Evolutionary conservation across 2,113 vertebrate genomes (phyloP), one percentile per base, ranked within the genome.

Genomic region (Nesoenas mayeri): DNA sequence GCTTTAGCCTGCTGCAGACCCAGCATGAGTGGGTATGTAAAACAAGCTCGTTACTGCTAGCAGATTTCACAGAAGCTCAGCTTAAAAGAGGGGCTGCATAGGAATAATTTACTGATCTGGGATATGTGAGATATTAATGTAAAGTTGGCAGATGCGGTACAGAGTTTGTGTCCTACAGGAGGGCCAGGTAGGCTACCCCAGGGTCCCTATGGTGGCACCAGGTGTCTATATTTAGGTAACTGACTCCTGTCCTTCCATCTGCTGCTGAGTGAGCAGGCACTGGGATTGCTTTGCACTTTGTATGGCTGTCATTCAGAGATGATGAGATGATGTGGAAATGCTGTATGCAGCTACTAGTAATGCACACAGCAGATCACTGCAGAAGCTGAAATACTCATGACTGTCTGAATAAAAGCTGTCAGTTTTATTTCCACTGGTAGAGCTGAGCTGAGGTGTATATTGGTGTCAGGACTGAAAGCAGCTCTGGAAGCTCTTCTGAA

Each of bases 381-480:
- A 71, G 82, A 29, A 81, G 42, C 2, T 85, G 71, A 88, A 95
- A 50, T 54, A 60, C 62, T 80, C 24, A 17, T 56, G 66, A 77
- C 51, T 78, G 50, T 20, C 50, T 79, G 19, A 36, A 60, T 34
- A 70, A 87, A 88, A 93, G 51, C 75, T 91, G 51, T 73, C 67
- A 61, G 82, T 74, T 94, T 90, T 90, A 77, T 51, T 94, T 86
- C 67, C 24, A n/a, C 51, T 4, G 6, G 54, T 64, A 83, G 42
- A 72, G 65, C 56, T 93, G 61, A 89, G 70, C 36, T 85, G 78
- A 92, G 48, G 26, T 64, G 28, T 81, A 24, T 69, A 34, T 18
- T 74, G 64, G 31, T 77, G 72, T 88, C 88, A 84, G 64, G 69
- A 80, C 79, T 93, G 74, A 71, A 92, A 93, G 72, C 61, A 79